Conservation (phyloP, 2,113 vertebrate genomes). For the Camelus bactrianus region DNA sequence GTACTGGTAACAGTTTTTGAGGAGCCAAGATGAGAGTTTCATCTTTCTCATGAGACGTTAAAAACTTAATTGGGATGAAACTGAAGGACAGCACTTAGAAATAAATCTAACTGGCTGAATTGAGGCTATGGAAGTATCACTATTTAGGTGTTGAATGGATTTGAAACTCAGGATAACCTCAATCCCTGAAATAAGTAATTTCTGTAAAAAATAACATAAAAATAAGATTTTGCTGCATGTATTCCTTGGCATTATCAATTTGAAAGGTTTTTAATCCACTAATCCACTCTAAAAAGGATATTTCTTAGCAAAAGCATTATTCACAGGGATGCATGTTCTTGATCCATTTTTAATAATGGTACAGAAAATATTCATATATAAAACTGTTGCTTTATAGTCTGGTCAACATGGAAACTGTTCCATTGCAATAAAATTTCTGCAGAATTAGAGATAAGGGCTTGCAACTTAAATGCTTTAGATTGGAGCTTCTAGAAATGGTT, state of each 20-base stretch:
- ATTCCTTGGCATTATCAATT: not conserved
- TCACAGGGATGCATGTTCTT: not conserved
- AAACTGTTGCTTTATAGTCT: constrained; percentile 2
- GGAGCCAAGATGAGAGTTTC: not conserved
- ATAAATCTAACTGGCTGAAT: not conserved
- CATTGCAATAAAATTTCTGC: not conserved
- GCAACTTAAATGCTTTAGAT: not conserved
- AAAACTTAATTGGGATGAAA: constrained; percentile 45
- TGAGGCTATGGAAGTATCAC: not conserved
- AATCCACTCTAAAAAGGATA: not conserved
- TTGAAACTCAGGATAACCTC: not conserved
- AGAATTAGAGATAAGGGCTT: not conserved
- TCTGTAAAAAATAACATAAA: not conserved
- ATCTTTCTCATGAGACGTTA: not conserved
- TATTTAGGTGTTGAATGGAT: not conserved
- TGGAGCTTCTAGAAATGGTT: not conserved
- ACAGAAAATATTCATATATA: not conserved
- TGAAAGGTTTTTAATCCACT: not conserved
- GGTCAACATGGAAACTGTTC: not conserved
- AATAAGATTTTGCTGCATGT: not conserved
- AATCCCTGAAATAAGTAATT: not conserved
- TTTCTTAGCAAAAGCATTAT: not conserved
- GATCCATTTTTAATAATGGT: not conserved
- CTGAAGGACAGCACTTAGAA: not conserved
- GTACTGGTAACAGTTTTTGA: not conserved